These are phyloP conservation scores for Limnephilus lunatus DNA, from an alignment of 2,888 invertebrate genomes.

Conservation along the genomic window DNA sequence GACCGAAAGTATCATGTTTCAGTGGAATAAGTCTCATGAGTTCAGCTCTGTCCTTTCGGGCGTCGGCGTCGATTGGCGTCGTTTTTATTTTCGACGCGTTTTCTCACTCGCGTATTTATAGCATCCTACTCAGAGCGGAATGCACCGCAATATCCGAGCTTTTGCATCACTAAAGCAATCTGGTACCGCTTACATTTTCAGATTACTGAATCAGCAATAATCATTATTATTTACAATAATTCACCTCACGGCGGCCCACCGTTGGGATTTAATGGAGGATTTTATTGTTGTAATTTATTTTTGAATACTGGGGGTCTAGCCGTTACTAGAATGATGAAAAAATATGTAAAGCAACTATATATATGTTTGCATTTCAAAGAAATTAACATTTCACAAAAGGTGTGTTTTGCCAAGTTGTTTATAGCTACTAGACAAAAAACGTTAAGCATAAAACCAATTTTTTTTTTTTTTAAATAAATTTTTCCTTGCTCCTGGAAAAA, in stretches of 20 bases:
- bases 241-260: background rate
- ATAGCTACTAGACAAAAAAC: background rate
- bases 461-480: too few species aligned
- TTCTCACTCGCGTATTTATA: constrained; percentile 58
- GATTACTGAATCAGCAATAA: background rate
- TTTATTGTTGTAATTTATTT: background rate
- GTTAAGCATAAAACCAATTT: background rate
- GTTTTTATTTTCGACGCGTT: constrained; percentile 56
- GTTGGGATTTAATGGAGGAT: background rate
- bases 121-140: constrained; percentile 40
- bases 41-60: constrained; percentile 30
- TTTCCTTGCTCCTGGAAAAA: background rate
- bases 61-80: constrained; percentile 51
- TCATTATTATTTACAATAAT: background rate
- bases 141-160: constrained; percentile 40
- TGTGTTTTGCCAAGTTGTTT: background rate
- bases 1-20: constrained; percentile 9
- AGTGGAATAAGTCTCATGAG: background rate
- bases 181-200: background rate
- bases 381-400: background rate
- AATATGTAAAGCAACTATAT: too few species aligned
- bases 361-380: background rate
- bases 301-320: background rate
- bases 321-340: background rate
- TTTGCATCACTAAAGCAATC: constrained; percentile 26